phyloP scores from a whole-genome alignment of 2,797 vertebrate genomes.

The Anas flavirostris region DNA sequence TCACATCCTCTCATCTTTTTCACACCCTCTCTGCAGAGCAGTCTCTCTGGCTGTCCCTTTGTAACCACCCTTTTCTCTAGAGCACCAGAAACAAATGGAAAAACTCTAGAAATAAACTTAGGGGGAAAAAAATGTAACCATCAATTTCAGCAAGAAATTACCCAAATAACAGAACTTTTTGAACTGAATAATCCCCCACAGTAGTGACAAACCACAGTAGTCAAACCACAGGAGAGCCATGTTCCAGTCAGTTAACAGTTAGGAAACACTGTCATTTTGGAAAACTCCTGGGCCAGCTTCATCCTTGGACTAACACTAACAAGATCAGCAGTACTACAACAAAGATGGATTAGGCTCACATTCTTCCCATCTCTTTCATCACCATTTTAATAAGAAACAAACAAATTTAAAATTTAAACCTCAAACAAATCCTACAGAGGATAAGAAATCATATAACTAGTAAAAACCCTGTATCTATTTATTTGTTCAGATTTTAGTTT shows the following conservation, averaged over 20 bases:
- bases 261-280: slow-evolving; percentile 28
- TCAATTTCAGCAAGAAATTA: slow-evolving; percentile 68
- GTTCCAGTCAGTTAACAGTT: slow-evolving; percentile 46
- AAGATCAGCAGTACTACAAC: neutral
- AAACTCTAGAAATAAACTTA: slow-evolving; percentile 60
- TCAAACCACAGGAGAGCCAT: slow-evolving; percentile 66
- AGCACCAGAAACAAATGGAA: slow-evolving; percentile 53
- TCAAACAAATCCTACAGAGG: neutral
- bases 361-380: neutral
- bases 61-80: slow-evolving; percentile 8
- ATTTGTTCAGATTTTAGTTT: neutral
- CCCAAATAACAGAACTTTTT: slow-evolving; percentile 63
- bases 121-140: neutral
- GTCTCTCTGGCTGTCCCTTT: slow-evolving; percentile 10
- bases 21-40: neutral
- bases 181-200: slow-evolving; percentile 57
- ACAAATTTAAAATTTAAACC: neutral
- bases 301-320: neutral
- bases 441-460: neutral
- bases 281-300: slow-evolving; percentile 33
- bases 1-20: neutral
- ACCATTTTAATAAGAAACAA: slow-evolving; percentile 28
- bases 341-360: neutral
- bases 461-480: neutral
- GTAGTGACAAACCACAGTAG: slow-evolving; percentile 69